A percentile compares a stretch with the other conserved stretches of the same genome.
phyloP scores from a whole-genome alignment of 1,140 invertebrate genomes.

The Drosophila grimshawi region DNA sequence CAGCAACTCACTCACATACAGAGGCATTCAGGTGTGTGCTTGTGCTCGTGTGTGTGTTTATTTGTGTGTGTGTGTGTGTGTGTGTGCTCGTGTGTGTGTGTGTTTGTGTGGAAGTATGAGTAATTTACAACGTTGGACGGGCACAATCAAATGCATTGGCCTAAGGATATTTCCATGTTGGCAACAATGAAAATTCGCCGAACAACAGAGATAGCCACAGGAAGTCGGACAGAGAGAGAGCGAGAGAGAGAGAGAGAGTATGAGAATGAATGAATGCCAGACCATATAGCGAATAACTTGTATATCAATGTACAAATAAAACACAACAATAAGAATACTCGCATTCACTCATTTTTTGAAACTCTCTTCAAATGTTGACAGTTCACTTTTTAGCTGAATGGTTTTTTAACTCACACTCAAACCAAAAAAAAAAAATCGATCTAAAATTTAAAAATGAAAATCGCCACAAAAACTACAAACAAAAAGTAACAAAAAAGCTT shows the following conservation, averaged over 20 bases:
- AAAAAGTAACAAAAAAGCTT: too few species aligned
- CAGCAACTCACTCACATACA: conserved; percentile 38
- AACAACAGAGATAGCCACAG: conserved; percentile 5
- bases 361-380: conserved; percentile 33
- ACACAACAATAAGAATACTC: conserved; percentile 26
- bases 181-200: conserved; percentile 57
- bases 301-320: conserved; percentile 10
- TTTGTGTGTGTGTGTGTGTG: too few species aligned
- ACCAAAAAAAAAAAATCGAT: too few species aligned
- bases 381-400: conserved; percentile 31
- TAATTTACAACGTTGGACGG: conserved; percentile 23
- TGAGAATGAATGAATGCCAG: conserved; percentile 1
- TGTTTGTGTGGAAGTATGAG: too few species aligned
- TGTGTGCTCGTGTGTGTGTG: too few species aligned
- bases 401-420: too few species aligned
- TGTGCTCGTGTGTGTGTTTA: too few species aligned
- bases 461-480: too few species aligned
- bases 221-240: too few species aligned
- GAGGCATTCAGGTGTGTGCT: conserved; percentile 22
- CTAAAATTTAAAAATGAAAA: too few species aligned
- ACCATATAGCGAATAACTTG: conserved; percentile 47
- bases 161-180: conserved; percentile 68
- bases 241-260: background rate
- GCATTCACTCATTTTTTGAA: conserved; percentile 52
- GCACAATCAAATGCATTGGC: conserved; percentile 64